Percentiles rank a stretch among this genome's conserved stretches.
phyloP scores from a whole-genome alignment of 2,113 vertebrate species.

The Silurus glanis region DNA sequence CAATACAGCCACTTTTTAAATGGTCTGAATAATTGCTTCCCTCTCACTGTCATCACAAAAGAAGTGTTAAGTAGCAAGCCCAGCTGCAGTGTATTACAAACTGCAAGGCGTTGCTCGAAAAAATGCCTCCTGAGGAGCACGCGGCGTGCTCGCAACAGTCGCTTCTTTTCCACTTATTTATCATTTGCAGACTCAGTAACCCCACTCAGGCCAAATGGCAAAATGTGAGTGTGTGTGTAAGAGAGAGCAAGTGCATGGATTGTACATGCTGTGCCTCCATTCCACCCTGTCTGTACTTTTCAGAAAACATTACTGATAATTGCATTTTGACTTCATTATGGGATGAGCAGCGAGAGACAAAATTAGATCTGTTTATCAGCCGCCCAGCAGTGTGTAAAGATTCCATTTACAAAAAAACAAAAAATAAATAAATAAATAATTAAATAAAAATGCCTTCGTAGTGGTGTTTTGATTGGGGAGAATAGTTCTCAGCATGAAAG shows the following conservation, averaged over 20 bases:
- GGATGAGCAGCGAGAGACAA: slow-evolving; percentile 53
- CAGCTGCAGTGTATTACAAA: slow-evolving; percentile 49
- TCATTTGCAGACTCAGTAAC: slow-evolving; percentile 42
- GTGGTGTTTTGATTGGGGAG: slow-evolving; percentile 43
- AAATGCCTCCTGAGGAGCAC: slow-evolving; percentile 43
- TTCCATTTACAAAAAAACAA: slow-evolving; percentile 52
- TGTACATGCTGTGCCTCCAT: slow-evolving; percentile 33
- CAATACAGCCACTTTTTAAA: slow-evolving; percentile 36
- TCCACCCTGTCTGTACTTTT: slow-evolving; percentile 48
- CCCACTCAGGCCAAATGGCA: slow-evolving; percentile 27
- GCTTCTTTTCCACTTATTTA: slow-evolving; percentile 40
- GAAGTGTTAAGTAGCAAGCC: slow-evolving; percentile 48
- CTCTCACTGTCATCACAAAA: slow-evolving; percentile 56
- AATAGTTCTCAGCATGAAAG: slow-evolving; percentile 52
- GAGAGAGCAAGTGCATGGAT: neutral
- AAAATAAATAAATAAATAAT: neutral
- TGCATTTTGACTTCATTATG: slow-evolving; percentile 60
- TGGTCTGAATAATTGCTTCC: slow-evolving; percentile 51
- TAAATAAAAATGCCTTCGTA: slow-evolving; percentile 30
- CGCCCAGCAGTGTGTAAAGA: slow-evolving; percentile 56
- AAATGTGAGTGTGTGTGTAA: neutral
- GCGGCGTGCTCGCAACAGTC: slow-evolving; percentile 20
- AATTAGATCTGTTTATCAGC: slow-evolving; percentile 59
- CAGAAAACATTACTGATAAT: slow-evolving; percentile 60
- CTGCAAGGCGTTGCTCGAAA: slow-evolving; percentile 52